phyloP scores from a whole-genome alignment of 2,113 vertebrate genomes.

The Nothocercus julius region DNA sequence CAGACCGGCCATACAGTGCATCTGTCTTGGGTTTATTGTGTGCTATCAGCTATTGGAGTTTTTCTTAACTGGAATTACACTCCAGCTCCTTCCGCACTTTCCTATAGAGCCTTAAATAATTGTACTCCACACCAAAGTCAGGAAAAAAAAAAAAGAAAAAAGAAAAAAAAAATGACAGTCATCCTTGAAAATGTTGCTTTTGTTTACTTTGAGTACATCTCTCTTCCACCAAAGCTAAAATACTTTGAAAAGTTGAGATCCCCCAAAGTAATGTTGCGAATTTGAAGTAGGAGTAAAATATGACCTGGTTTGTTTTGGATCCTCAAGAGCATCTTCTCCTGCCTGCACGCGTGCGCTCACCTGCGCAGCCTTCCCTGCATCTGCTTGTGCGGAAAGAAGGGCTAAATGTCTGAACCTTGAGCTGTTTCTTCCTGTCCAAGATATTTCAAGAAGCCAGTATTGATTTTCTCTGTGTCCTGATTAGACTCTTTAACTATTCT shows the following conservation, averaged over 20 bases:
- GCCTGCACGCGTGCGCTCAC: neutral
- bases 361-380: neutral
- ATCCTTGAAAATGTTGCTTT: neutral
- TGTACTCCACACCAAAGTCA: slow-evolving; percentile 33
- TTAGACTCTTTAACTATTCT: slow-evolving; percentile 20
- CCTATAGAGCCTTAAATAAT: slow-evolving; percentile 36
- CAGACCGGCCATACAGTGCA: slow-evolving; percentile 25
- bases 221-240: neutral
- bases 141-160: neutral
- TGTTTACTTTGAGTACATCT: neutral
- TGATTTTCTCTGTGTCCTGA: neutral
- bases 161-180: neutral
- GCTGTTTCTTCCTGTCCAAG: slow-evolving; percentile 59
- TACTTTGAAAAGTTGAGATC: neutral
- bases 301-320: neutral
- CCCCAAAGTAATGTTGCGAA: neutral
- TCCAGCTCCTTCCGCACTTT: slow-evolving; percentile 45
- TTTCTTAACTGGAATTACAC: slow-evolving; percentile 63
- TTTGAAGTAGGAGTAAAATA: slow-evolving; percentile 35
- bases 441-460: slow-evolving; percentile 14
- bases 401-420: neutral
- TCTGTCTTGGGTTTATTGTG: slow-evolving; percentile 52
- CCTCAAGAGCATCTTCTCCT: neutral
- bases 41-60: slow-evolving; percentile 50
- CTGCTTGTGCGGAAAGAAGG: neutral